These are phyloP conservation scores for Drosophila repleta DNA, from an alignment of 1,140 invertebrate species.

Conservation along the genomic window DNA sequence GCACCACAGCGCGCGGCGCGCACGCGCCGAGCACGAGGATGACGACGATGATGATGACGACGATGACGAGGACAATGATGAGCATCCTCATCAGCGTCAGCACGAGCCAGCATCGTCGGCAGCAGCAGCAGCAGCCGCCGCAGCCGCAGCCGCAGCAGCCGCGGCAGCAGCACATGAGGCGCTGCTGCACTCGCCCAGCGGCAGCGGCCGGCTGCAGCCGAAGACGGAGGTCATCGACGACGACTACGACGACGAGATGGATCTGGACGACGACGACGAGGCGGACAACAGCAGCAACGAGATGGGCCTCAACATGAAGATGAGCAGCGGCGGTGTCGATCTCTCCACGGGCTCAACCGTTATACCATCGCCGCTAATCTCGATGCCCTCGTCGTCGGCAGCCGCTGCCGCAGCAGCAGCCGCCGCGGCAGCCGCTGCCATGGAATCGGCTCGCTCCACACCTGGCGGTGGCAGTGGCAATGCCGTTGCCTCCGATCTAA, in stretches of 20 bases:
- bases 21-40: slow-evolving; percentile 46
- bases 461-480: slow-evolving; percentile 45
- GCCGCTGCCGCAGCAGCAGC: slow-evolving; percentile 56
- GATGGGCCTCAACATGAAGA: slow-evolving; percentile 83
- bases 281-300: slow-evolving; percentile 79
- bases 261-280: slow-evolving; percentile 78
- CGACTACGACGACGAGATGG: slow-evolving; percentile 81
- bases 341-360: slow-evolving; percentile 73
- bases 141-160: not conserved
- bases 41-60: slow-evolving; percentile 59
- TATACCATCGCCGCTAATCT: slow-evolving; percentile 69
- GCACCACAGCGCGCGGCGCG: slow-evolving; percentile 49
- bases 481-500: slow-evolving; percentile 64
- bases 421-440: slow-evolving; percentile 50
- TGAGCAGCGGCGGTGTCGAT: slow-evolving; percentile 61
- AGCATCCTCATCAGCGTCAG: slow-evolving; percentile 20
- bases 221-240: slow-evolving; percentile 70
- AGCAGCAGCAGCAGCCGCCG: not conserved
- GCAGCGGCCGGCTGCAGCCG: slow-evolving; percentile 37
- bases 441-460: slow-evolving; percentile 66
- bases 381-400: slow-evolving; percentile 65
- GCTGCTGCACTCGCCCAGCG: slow-evolving; percentile 36
- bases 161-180: slow-evolving; percentile 29
- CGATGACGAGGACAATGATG: slow-evolving; percentile 33
- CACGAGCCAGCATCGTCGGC: not conserved